A percentile compares a stretch with the other conserved stretches of the same genome.
Evolutionary conservation across 2,113 vertebrate species (phyloP).

Genomic region (Daphoenositta chrysoptera): DNA sequence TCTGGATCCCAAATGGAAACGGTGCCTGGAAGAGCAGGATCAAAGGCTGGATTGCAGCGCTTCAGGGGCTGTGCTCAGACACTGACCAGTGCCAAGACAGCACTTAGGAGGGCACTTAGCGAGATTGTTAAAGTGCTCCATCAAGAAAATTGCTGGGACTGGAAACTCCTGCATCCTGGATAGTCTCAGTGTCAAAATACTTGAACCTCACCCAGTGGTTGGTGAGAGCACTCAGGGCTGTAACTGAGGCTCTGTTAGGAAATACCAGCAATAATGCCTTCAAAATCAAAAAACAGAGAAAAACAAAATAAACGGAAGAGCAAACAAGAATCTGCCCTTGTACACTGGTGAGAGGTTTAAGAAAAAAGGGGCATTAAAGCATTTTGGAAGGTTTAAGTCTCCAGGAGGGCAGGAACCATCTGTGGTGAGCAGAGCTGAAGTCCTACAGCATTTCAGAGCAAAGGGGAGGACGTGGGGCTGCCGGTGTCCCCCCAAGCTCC

Average conservation of each 20-base stretch:
- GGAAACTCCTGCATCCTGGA: not conserved
- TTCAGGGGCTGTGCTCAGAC: not conserved
- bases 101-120: not conserved
- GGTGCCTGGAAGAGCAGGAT: not conserved
- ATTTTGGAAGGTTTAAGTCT: not conserved
- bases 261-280: not conserved
- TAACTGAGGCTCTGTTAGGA: not conserved
- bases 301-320: fast-evolving
- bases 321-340: not conserved
- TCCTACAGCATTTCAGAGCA: not conserved
- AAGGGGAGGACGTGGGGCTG: fast-evolving
- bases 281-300: not conserved
- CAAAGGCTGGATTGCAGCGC: not conserved
- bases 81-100: not conserved
- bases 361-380: not conserved
- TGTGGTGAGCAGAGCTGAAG: not conserved
- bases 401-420: fast-evolving
- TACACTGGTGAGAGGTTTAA: not conserved
- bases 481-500: fast-evolving
- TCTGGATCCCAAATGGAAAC: not conserved
- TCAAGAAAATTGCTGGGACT: not conserved
- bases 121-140: not conserved
- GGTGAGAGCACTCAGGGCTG: not conserved
- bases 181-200: not conserved
- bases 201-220: not conserved